A percentile compares a stretch with the other conserved stretches of the same genome.
These are phyloP conservation scores for Lutjanus argentimaculatus DNA, from an alignment of 2,797 vertebrate genomes.

Conservation along the genomic window DNA sequence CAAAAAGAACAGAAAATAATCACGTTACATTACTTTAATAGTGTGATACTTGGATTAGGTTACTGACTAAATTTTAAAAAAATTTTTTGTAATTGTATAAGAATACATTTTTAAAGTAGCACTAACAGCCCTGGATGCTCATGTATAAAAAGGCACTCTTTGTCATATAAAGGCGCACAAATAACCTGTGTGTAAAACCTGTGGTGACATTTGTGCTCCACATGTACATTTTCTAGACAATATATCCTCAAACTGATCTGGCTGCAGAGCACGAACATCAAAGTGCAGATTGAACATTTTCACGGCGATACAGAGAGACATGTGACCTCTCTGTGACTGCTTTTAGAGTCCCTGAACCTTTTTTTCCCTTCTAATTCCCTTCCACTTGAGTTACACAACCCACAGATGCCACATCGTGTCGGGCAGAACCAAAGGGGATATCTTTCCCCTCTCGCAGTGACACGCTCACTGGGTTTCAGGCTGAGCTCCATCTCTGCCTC, in stretches of 20 bases:
- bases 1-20: too few relatives aligned
- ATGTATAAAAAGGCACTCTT: conserved; percentile 7
- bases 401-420: conserved; percentile 71
- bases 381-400: conserved; percentile 72
- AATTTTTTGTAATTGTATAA: too few relatives aligned
- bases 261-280: conserved; percentile 47
- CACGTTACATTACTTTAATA: too few relatives aligned
- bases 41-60: too few relatives aligned
- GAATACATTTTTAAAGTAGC: too few relatives aligned
- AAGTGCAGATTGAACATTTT: conserved; percentile 48
- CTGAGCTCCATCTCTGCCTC: conserved; percentile 48
- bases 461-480: conserved; percentile 38
- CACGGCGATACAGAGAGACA: conserved; percentile 33
- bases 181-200: neutral
- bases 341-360: conserved; percentile 50
- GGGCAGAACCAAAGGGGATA: conserved; percentile 52
- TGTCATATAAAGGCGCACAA: neutral
- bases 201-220: neutral
- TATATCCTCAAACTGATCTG: neutral
- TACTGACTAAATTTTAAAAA: too few relatives aligned
- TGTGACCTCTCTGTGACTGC: conserved; percentile 72
- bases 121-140: neutral
- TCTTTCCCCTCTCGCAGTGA: conserved; percentile 36
- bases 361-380: conserved; percentile 56
- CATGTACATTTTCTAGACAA: neutral